phyloP scores from a whole-genome alignment of 1,140 invertebrate species.

The Lycorma delicatula region DNA sequence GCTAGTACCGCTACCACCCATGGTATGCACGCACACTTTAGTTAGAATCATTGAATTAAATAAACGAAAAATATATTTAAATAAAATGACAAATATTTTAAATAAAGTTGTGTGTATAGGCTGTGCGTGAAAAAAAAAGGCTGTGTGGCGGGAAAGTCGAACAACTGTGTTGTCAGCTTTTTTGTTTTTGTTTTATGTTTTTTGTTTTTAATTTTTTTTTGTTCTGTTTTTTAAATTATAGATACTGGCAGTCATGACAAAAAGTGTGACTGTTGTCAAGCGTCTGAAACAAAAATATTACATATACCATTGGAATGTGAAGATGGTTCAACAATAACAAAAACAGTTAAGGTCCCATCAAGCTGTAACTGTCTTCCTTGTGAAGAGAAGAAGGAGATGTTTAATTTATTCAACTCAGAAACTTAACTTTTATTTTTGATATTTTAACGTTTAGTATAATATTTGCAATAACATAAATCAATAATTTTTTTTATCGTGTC shows the following conservation, averaged over 20 bases:
- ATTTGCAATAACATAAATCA: too few species aligned
- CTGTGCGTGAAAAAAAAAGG: background rate
- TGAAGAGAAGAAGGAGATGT: too few species aligned
- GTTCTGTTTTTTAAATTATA: constrained; percentile 34
- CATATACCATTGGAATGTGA: constrained; percentile 11
- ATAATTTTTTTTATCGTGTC: too few species aligned
- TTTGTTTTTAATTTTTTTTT: constrained; percentile 12
- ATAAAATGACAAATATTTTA: background rate
- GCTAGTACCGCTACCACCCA: too few species aligned
- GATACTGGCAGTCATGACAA: constrained; percentile 43
- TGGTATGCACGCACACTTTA: too few species aligned
- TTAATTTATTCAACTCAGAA: too few species aligned
- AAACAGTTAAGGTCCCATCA: background rate
- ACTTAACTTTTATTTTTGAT: too few species aligned
- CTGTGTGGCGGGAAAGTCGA: background rate
- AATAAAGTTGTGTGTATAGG: background rate
- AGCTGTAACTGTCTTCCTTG: background rate
- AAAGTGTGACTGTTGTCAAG: constrained; percentile 51
- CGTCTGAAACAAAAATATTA: constrained; percentile 33
- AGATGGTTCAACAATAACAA: constrained; percentile 9
- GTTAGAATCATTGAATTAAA: too few species aligned
- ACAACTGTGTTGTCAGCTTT: background rate
- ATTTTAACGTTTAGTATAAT: too few species aligned
- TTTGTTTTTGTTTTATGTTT: background rate
- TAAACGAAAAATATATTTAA: background rate